phyloP scores from a whole-genome alignment of 2,113 vertebrate species.

The Ceyx cyanopectus region DNA sequence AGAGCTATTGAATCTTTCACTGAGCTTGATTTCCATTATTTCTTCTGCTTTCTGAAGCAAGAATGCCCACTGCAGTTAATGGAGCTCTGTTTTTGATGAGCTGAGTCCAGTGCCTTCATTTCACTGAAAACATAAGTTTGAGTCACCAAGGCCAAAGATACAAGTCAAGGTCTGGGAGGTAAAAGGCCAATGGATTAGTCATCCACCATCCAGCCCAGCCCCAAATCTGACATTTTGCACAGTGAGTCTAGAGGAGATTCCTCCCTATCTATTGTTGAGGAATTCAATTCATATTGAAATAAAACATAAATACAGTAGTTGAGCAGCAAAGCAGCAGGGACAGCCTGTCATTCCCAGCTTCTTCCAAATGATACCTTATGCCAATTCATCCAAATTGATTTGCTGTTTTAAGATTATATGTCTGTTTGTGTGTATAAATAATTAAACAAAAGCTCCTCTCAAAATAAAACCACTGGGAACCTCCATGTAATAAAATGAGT shows the following conservation, averaged over 20 bases:
- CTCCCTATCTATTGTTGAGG: slow-evolving; percentile 32
- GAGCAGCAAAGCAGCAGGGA: slow-evolving; percentile 11
- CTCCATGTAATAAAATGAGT: slow-evolving; percentile 85
- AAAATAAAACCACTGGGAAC: slow-evolving; percentile 86
- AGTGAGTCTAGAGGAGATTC: slow-evolving; percentile 50
- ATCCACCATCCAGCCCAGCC: slow-evolving; percentile 63
- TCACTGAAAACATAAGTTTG: slow-evolving; percentile 37
- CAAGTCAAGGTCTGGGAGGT: slow-evolving; percentile 68
- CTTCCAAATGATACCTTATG: slow-evolving; percentile 11
- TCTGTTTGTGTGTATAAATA: slow-evolving; percentile 68
- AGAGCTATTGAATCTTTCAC: neutral
- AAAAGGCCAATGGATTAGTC: slow-evolving; percentile 74
- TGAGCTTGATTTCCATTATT: neutral
- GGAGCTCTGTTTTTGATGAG: slow-evolving; percentile 14
- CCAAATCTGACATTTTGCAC: slow-evolving; percentile 73
- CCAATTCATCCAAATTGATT: slow-evolving; percentile 49
- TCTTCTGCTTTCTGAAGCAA: neutral
- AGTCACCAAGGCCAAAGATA: slow-evolving; percentile 77
- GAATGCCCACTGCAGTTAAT: slow-evolving; percentile 1
- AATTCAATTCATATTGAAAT: neutral
- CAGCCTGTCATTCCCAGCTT: neutral
- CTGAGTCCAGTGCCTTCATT: slow-evolving; percentile 39
- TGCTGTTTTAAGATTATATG: slow-evolving; percentile 45
- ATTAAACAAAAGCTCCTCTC: slow-evolving; percentile 78
- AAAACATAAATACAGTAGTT: slow-evolving; percentile 28